Percentiles rank a stretch among this genome's conserved stretches.
These are phyloP conservation scores for Ceratosolen solmsi DNA, from an alignment of 1,140 invertebrate species.

Conservation along the genomic window DNA sequence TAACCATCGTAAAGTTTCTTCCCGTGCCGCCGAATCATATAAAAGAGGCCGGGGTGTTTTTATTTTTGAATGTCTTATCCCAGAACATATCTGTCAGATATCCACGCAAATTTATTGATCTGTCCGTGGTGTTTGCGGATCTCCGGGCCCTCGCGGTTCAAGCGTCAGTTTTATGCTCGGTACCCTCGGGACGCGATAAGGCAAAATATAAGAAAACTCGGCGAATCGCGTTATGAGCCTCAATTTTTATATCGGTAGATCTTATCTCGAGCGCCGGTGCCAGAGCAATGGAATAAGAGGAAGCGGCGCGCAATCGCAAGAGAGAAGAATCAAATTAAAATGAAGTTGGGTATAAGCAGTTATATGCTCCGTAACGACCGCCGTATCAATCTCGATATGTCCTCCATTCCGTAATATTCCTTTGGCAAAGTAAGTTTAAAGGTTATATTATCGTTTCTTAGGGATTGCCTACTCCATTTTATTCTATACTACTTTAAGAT, in stretches of 20 bases:
- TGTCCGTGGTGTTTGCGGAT: conserved; percentile 53
- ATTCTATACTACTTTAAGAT: no score
- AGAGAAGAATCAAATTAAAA: conserved; percentile 50
- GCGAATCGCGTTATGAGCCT: conserved; percentile 63
- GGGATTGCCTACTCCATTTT: neutral
- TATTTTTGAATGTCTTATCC: conserved; percentile 52
- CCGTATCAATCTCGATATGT: conserved; percentile 34
- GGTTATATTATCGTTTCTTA: neutral
- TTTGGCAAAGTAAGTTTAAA: neutral
- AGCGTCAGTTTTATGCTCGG: conserved; percentile 65
- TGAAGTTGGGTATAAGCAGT: conserved; percentile 21
- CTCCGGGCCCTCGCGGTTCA: conserved; percentile 44
- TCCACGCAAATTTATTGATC: conserved; percentile 71
- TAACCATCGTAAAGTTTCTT: conserved; percentile 52
- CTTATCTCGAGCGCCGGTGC: conserved; percentile 56
- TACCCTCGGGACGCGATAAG: conserved; percentile 64
- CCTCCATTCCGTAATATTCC: conserved; percentile 11
- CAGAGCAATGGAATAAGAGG: conserved; percentile 35
- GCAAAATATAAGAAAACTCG: conserved; percentile 60
- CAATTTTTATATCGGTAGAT: conserved; percentile 72
- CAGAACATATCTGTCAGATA: conserved; percentile 62
- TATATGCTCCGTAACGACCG: conserved; percentile 30
- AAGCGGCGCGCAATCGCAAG: conserved; percentile 21
- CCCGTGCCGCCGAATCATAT: conserved; percentile 41
- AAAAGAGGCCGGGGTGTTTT: conserved; percentile 50